Evolutionary conservation across 1,140 invertebrate genomes (phyloP).

Genomic region (Drosophila aff.): DNA sequence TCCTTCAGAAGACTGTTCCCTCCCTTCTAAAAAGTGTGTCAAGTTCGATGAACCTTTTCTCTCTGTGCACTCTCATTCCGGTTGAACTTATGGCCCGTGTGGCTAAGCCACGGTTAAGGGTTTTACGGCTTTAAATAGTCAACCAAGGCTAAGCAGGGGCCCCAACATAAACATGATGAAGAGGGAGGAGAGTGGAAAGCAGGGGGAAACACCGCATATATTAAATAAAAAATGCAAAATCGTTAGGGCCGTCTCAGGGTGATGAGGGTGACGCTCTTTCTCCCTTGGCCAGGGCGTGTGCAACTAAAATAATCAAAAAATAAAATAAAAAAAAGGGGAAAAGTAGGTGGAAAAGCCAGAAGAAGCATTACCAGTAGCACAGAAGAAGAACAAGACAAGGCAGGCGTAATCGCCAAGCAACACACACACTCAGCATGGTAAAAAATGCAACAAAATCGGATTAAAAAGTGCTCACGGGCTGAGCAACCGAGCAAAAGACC

Average conservation of each 20-base stretch:
- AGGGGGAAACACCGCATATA: slow-evolving; percentile 56
- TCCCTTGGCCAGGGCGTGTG: slow-evolving; percentile 23
- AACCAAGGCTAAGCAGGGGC: slow-evolving; percentile 51
- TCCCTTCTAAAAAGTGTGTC: slow-evolving; percentile 16
- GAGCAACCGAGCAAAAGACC: slow-evolving; percentile 59
- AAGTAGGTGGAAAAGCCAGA: slow-evolving; percentile 49
- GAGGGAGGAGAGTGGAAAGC: not conserved
- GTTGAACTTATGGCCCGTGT: slow-evolving; percentile 54
- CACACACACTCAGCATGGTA: slow-evolving; percentile 57
- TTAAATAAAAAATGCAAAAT: slow-evolving; percentile 73
- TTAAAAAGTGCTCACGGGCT: slow-evolving; percentile 75
- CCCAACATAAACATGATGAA: slow-evolving; percentile 28
- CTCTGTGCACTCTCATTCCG: slow-evolving; percentile 49
- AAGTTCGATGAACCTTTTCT: slow-evolving; percentile 40
- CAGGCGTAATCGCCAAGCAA: slow-evolving; percentile 70
- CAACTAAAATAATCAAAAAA: slow-evolving; percentile 77
- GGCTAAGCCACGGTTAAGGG: slow-evolving; percentile 66
- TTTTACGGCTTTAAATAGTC: slow-evolving; percentile 66
- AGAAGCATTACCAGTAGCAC: slow-evolving; percentile 26
- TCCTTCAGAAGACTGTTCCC: not conserved
- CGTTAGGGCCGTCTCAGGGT: slow-evolving; percentile 41
- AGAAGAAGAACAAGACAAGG: slow-evolving; percentile 27
- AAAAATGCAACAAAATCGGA: slow-evolving; percentile 80
- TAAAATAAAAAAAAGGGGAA: slow-evolving; percentile 21
- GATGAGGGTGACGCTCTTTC: slow-evolving; percentile 31